Base-by-base conservation (phyloP, 2,888 invertebrate species). In the Osmoderma eremita region DNA sequence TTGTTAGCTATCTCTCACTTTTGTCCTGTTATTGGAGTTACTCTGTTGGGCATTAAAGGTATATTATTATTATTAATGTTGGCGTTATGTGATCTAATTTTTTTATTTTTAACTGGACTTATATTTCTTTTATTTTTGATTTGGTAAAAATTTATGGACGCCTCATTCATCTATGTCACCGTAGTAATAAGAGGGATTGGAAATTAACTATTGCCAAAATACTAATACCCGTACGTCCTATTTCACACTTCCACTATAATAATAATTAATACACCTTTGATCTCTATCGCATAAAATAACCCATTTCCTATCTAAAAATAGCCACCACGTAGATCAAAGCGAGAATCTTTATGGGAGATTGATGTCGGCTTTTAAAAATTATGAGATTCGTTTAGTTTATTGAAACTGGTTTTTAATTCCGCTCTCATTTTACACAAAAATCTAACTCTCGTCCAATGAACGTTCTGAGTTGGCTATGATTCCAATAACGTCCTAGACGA, bases 201-300 rank as follows among this genome's bases (percentile, higher is more conserved):
- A 36, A 53, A 53, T 53, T 53, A 53, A 30, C 38, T 15, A 36
- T 53, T 8, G 50, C 50, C 38, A 53, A 36, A 18, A 36, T 2
- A 8, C 36, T 38, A 38, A 53, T 53, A 50, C 53, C 22, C 18
- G 36, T 17, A 50, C 22, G 50, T 22, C 13, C 13, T 50, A 22
- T 56, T 56, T 56, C 20, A n/a, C 48, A 48, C 36, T 41, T n/a
- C n/a, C 20, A 56, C 41, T 56, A 41, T 41, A 41, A 56, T 41
- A 41, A 56, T 39, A 56, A 56, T 56, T 56, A 56, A 56, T 56
- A 56, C 18, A n/a, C 18, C 56, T 56, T 56, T 56, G 56, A 56
- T 56, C 56, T 56, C 41, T 22, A 10, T 41, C 56, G 41, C 56
- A 56, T 56, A 56, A 56, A 56, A 56, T 56, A 56, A 13, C 20